phyloP scores from a whole-genome alignment of 1,140 invertebrate species.

The Theocolax elegans region DNA sequence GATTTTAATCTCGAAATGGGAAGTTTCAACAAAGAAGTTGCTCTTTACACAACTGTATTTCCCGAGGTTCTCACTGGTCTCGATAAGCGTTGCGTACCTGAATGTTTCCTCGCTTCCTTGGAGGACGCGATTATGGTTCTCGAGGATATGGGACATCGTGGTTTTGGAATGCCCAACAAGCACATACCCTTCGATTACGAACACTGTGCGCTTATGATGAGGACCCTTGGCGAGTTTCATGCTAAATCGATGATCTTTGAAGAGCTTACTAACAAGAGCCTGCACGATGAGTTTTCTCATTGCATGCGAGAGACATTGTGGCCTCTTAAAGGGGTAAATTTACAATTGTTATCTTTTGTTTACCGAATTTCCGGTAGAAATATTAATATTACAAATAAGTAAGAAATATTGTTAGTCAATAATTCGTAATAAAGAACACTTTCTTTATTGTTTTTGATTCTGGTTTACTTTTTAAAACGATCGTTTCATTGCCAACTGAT shows the following conservation, averaged over 20 bases:
- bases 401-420: no score
- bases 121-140: slow-evolving; percentile 64
- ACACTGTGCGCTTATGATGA: slow-evolving; percentile 65
- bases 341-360: not conserved
- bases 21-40: slow-evolving; percentile 68
- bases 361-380: not conserved
- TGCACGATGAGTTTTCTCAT: slow-evolving; percentile 65
- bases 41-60: slow-evolving; percentile 65
- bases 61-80: slow-evolving; percentile 57
- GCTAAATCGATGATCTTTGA: slow-evolving; percentile 70
- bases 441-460: no score
- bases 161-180: slow-evolving; percentile 67
- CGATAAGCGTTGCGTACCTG: slow-evolving; percentile 57
- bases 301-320: slow-evolving; percentile 70
- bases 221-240: slow-evolving; percentile 70
- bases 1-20: slow-evolving; percentile 64
- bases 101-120: slow-evolving; percentile 65
- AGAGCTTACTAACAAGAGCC: slow-evolving; percentile 58
- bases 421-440: no score
- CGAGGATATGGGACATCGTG: slow-evolving; percentile 67
- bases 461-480: no score
- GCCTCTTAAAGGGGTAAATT: slow-evolving; percentile 51
- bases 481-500: no score
- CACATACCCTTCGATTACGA: slow-evolving; percentile 67
- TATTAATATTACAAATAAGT: no score